Evolutionary conservation across 2,797 vertebrate species (phyloP).

Genomic region (Trachurus trachurus): DNA sequence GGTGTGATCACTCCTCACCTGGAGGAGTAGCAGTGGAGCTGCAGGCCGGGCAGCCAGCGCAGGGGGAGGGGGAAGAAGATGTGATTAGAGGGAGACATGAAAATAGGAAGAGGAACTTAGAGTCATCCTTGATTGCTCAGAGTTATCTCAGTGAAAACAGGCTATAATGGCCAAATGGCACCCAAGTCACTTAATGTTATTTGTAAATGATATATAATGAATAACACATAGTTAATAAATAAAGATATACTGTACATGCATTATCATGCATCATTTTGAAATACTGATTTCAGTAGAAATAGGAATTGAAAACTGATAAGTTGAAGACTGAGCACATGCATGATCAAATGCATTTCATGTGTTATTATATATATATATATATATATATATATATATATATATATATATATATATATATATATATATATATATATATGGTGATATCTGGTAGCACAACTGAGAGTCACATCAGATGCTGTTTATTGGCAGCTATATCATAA

Average conservation of each 20-base stretch:
- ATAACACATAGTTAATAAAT: background rate
- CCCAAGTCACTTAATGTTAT: background rate
- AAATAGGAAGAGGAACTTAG: constrained; percentile 36
- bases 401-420: no score
- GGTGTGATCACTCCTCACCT: constrained; percentile 80
- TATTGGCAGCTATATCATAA: background rate
- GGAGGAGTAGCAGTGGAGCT: constrained; percentile 71
- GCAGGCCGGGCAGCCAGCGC: constrained; percentile 67
- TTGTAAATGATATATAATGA: background rate
- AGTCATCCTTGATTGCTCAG: background rate
- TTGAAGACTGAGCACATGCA: background rate
- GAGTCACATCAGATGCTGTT: background rate
- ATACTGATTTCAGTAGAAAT: background rate
- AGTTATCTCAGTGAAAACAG: background rate
- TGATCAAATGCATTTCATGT: background rate
- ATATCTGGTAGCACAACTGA: background rate
- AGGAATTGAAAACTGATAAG: background rate
- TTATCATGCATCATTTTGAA: background rate
- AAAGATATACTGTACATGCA: background rate
- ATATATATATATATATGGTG: background rate
- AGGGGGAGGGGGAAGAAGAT: constrained; percentile 43
- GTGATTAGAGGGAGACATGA: constrained; percentile 46
- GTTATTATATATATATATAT: background rate
- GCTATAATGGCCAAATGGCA: background rate
- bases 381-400: no score